Conservation (phyloP, 1,140 invertebrate species). For the Aphelinus certus region DNA sequence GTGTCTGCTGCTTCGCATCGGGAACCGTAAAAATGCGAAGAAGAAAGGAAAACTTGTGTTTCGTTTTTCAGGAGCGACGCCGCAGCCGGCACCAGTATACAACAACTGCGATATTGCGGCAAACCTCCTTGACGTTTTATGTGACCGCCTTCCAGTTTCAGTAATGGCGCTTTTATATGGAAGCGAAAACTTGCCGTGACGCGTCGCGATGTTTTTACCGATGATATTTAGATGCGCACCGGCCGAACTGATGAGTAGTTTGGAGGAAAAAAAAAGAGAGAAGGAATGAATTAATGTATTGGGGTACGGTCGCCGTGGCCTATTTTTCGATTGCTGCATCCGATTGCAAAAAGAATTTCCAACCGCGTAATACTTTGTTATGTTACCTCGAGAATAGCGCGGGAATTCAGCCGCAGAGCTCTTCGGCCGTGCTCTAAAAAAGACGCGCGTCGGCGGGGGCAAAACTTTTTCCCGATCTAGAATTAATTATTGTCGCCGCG, state of each 20-base stretch:
- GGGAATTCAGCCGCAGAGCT: too few species aligned
- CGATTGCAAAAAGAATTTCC: too few species aligned
- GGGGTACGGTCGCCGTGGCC: too few species aligned
- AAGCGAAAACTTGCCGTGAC: conserved; percentile 32
- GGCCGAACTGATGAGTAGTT: background rate
- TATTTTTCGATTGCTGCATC: too few species aligned
- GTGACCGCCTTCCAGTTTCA: conserved; percentile 20
- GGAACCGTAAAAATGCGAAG: conserved; percentile 25
- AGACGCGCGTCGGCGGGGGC: too few species aligned
- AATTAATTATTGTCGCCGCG: too few species aligned
- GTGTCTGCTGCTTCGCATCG: conserved; percentile 1
- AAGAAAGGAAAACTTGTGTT: conserved; percentile 32
- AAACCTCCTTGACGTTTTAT: conserved; percentile 35
- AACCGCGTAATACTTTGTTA: too few species aligned
- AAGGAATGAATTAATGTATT: too few species aligned
- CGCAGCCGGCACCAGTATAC: background rate
- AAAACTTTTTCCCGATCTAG: too few species aligned
- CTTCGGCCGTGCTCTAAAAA: too few species aligned
- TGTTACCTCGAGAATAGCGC: too few species aligned
- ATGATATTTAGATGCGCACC: conserved; percentile 23
- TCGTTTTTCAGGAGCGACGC: conserved; percentile 17
- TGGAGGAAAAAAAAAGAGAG: too few species aligned
- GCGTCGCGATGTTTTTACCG: conserved; percentile 7
- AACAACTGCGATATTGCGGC: conserved; percentile 32
- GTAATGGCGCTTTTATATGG: conserved; percentile 34